phyloP scores from a whole-genome alignment of 2,888 invertebrate species.

The Serripes groenlandicus region DNA sequence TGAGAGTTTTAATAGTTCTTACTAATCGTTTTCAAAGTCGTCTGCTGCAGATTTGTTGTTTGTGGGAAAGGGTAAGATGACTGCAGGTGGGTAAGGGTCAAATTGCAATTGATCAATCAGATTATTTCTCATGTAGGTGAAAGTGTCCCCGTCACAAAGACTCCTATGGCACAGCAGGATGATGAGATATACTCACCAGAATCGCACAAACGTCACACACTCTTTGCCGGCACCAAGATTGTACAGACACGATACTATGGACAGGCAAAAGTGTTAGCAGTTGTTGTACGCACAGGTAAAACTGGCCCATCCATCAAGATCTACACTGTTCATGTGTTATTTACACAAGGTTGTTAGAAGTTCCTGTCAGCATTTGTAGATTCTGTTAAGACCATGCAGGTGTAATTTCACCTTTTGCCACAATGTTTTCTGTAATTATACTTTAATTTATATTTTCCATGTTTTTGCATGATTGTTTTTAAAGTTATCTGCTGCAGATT shows the following conservation, averaged over 20 bases:
- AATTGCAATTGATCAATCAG: neutral
- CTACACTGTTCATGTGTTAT: too few relatives aligned
- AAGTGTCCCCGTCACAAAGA: constrained; percentile 98
- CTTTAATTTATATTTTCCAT: too few relatives aligned
- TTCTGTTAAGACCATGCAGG: too few relatives aligned
- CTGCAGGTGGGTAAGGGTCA: too few relatives aligned
- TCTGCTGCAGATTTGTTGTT: neutral
- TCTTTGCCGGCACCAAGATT: constrained; percentile 96
- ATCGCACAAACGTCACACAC: constrained; percentile 94
- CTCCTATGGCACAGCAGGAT: constrained; percentile 90
- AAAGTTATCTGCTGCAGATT: neutral
- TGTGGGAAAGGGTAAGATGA: neutral
- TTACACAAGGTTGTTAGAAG: too few relatives aligned
- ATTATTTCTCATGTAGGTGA: constrained; percentile 89
- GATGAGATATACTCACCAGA: constrained; percentile 91
- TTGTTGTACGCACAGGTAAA: constrained; percentile 93
- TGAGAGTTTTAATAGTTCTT: neutral
- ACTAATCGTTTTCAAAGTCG: neutral
- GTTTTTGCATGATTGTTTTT: too few relatives aligned
- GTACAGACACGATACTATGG: constrained; percentile 96
- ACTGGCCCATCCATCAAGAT: too few relatives aligned
- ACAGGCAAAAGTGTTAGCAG: constrained; percentile 91
- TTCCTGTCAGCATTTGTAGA: too few relatives aligned
- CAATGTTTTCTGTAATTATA: too few relatives aligned
- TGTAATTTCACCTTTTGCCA: too few relatives aligned